phyloP scores from a whole-genome alignment of 92 coral and sea anemone species.

The Micromussa lordhowensis region DNA sequence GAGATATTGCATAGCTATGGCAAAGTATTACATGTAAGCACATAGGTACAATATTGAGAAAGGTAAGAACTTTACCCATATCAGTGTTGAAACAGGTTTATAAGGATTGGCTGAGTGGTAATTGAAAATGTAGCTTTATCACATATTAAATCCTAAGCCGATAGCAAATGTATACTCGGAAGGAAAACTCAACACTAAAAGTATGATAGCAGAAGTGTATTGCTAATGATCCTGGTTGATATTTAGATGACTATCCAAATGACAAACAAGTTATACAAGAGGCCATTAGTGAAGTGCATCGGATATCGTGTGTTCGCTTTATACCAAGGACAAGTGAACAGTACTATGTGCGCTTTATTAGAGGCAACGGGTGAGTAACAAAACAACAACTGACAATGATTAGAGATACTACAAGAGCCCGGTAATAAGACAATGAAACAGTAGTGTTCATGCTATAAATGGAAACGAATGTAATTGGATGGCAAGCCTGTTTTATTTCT shows the following conservation, averaged over 20 bases:
- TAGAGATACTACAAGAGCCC: too few species aligned
- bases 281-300: slow-evolving; percentile 74
- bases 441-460: too few species aligned
- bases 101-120: too few species aligned
- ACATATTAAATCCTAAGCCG: neutral
- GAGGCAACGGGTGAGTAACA: slow-evolving; percentile 65
- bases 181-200: neutral
- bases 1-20: too few species aligned
- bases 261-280: slow-evolving; percentile 58
- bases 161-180: neutral
- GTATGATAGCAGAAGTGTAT: neutral
- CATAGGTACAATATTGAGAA: neutral
- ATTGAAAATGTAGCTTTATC: neutral
- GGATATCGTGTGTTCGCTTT: slow-evolving; percentile 83
- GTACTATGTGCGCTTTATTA: slow-evolving; percentile 68
- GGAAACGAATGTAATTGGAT: neutral
- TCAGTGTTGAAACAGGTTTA: too few species aligned
- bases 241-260: slow-evolving; percentile 61
- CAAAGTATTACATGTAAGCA: too few species aligned
- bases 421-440: too few species aligned
- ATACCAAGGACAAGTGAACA: slow-evolving; percentile 66
- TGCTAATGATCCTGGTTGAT: neutral
- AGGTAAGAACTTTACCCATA: neutral
- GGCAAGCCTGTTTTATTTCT: too few species aligned
- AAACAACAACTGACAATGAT: neutral